These are phyloP conservation scores for Macrophya alboannulata DNA, from an alignment of 2,888 invertebrate species.

Conservation along the genomic window DNA sequence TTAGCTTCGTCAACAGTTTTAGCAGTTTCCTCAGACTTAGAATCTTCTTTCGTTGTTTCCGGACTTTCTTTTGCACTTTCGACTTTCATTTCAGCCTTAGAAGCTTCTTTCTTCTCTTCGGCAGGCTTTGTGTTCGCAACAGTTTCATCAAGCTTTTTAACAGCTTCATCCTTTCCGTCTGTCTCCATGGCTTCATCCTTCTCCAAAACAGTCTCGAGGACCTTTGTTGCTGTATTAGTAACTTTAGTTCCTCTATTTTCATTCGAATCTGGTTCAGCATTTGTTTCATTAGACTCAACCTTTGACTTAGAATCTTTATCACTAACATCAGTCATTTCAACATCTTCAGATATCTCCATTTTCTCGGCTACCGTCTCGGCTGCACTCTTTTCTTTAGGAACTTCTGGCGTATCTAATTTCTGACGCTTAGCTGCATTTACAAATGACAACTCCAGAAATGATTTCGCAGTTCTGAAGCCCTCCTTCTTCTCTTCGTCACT, in stretches of 20 bases:
- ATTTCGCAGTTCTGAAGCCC: constrained; percentile 83
- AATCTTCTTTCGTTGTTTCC: constrained; percentile 37
- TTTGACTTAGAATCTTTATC: constrained; percentile 61
- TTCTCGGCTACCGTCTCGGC: constrained; percentile 61
- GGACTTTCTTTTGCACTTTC: constrained; percentile 41
- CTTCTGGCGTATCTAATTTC: constrained; percentile 70
- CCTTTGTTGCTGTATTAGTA: constrained; percentile 61
- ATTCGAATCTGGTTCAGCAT: constrained; percentile 54
- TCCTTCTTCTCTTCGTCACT: constrained; percentile 82
- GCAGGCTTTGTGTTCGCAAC: constrained; percentile 27
- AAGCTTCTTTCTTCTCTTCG: constrained; percentile 58
- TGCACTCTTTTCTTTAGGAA: constrained; percentile 59
- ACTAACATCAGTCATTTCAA: constrained; percentile 66
- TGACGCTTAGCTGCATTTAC: constrained; percentile 75
- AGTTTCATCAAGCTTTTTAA: constrained; percentile 57
- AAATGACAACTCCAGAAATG: constrained; percentile 83
- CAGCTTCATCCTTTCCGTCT: constrained; percentile 58
- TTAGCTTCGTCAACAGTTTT: constrained; percentile 50
- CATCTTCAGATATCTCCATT: constrained; percentile 75
- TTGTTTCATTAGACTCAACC: constrained; percentile 17
- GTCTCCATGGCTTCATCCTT: constrained; percentile 55
- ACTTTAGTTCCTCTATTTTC: constrained; percentile 64
- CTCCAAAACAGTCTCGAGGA: constrained; percentile 59
- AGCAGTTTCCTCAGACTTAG: constrained; percentile 46
- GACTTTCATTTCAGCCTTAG: constrained; percentile 40